phyloP scores from a whole-genome alignment of 2,797 vertebrate species.

The Spondyliosoma cantharus region DNA sequence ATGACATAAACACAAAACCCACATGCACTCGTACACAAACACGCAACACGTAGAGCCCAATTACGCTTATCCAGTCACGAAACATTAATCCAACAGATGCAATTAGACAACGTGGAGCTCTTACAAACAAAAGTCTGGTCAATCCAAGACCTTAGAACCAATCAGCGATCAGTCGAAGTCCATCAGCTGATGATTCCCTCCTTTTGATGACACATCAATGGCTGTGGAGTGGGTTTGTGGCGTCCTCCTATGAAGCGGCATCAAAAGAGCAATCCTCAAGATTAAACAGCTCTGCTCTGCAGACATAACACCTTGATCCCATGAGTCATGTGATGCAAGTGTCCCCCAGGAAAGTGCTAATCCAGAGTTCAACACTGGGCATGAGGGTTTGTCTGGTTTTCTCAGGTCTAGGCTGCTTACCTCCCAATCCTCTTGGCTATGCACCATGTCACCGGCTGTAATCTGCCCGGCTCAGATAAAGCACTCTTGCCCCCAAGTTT shows the following conservation, averaged over 20 bases:
- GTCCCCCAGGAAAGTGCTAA: slow-evolving; percentile 76
- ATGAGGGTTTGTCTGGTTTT: slow-evolving; percentile 82
- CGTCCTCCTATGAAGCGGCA: slow-evolving; percentile 25
- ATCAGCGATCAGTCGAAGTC: slow-evolving; percentile 22
- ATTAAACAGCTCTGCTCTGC: slow-evolving; percentile 67
- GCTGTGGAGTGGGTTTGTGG: neutral
- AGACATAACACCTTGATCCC: slow-evolving; percentile 77
- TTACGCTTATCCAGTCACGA: slow-evolving; percentile 13
- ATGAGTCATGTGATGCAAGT: slow-evolving; percentile 70
- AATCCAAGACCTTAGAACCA: slow-evolving; percentile 19
- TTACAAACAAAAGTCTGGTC: slow-evolving; percentile 11
- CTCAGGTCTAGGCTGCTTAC: slow-evolving; percentile 82
- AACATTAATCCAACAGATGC: slow-evolving; percentile 17
- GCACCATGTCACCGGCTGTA: slow-evolving; percentile 72
- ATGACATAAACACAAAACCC: slow-evolving; percentile 1
- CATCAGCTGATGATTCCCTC: slow-evolving; percentile 13
- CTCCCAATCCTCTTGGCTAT: slow-evolving; percentile 84
- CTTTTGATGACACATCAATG: slow-evolving; percentile 31
- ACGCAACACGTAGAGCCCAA: neutral
- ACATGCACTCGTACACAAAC: neutral
- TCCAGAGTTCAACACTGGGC: slow-evolving; percentile 72
- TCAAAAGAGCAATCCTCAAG: slow-evolving; percentile 73
- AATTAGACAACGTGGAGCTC: neutral
- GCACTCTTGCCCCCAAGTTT: slow-evolving; percentile 49
- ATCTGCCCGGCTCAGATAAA: slow-evolving; percentile 77